Percentiles rank a stretch among this genome's conserved stretches.
These are phyloP conservation scores for Rhyacophila brunnea DNA, from an alignment of 1,140 invertebrate species.

Conservation along the genomic window DNA sequence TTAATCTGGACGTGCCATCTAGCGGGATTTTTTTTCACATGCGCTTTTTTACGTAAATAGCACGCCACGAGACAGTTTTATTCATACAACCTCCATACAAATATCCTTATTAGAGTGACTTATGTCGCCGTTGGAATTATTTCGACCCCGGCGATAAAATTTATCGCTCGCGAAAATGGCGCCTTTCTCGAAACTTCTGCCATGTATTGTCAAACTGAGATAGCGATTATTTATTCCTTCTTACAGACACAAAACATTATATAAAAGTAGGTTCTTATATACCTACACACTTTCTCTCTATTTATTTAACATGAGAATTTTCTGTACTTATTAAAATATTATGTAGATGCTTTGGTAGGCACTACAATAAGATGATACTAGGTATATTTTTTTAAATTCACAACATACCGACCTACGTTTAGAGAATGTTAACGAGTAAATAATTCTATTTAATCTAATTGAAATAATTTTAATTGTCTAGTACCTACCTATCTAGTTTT, in stretches of 20 bases:
- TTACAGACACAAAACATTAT: background rate
- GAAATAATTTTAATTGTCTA: too few species aligned
- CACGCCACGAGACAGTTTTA: constrained; percentile 15
- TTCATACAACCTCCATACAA: constrained; percentile 21
- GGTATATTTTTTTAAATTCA: too few species aligned
- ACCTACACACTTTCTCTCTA: too few species aligned
- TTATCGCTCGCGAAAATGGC: constrained; percentile 23
- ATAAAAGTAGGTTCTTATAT: too few species aligned
- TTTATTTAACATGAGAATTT: too few species aligned
- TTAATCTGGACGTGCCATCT: constrained; percentile 27
- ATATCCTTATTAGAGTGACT: constrained; percentile 29
- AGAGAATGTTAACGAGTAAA: too few species aligned
- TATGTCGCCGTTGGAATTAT: constrained; percentile 24
- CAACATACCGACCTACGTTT: too few species aligned
- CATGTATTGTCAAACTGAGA: constrained; percentile 3
- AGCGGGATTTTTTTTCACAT: constrained; percentile 12
- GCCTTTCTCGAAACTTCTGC: constrained; percentile 7
- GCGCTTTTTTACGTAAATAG: constrained; percentile 21
- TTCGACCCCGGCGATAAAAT: constrained; percentile 15
- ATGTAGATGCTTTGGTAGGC: too few species aligned
- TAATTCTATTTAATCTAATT: too few species aligned
- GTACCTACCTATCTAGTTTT: too few species aligned
- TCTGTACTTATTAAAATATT: too few species aligned
- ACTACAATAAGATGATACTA: too few species aligned
- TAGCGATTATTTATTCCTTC: constrained; percentile 5